Conservation (phyloP, 1,140 invertebrate genomes). For the Drosophila arawakana region DNA sequence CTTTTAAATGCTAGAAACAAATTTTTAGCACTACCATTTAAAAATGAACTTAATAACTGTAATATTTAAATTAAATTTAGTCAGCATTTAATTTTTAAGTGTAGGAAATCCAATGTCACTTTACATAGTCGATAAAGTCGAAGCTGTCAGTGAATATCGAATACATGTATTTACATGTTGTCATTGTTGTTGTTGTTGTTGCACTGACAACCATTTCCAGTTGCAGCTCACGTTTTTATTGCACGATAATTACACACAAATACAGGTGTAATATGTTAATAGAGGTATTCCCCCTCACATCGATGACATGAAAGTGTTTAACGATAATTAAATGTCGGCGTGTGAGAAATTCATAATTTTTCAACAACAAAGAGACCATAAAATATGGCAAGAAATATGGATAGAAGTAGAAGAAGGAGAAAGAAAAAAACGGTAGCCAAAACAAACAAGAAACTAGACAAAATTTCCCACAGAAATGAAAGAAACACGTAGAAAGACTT, state of each 20-base stretch:
- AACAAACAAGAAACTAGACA: slow-evolving; percentile 28
- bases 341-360: slow-evolving; percentile 75
- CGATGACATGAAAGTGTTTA: slow-evolving; percentile 69
- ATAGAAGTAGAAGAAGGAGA: not conserved
- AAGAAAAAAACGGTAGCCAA: slow-evolving; percentile 26
- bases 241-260: slow-evolving; percentile 67
- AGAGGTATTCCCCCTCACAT: slow-evolving; percentile 36
- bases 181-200: not conserved
- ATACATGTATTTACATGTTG: slow-evolving; percentile 13
- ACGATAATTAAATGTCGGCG: slow-evolving; percentile 71
- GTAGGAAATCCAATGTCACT: not conserved
- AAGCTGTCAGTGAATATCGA: slow-evolving; percentile 21
- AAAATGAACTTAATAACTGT: not conserved
- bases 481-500: slow-evolving; percentile 16
- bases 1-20: not conserved
- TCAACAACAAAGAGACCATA: slow-evolving; percentile 34
- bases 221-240: slow-evolving; percentile 77
- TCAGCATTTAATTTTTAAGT: not conserved
- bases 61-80: too few relatives aligned
- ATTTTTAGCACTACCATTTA: not conserved
- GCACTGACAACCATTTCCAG: slow-evolving; percentile 28
- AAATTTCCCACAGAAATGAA: slow-evolving; percentile 50
- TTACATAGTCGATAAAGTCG: not conserved
- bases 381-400: slow-evolving; percentile 20
- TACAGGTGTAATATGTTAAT: slow-evolving; percentile 56